Percentiles rank a stretch among this genome's conserved stretches.
Conservation (phyloP, 92 coral and sea anemone species). For the Phenganax stokvisi region DNA sequence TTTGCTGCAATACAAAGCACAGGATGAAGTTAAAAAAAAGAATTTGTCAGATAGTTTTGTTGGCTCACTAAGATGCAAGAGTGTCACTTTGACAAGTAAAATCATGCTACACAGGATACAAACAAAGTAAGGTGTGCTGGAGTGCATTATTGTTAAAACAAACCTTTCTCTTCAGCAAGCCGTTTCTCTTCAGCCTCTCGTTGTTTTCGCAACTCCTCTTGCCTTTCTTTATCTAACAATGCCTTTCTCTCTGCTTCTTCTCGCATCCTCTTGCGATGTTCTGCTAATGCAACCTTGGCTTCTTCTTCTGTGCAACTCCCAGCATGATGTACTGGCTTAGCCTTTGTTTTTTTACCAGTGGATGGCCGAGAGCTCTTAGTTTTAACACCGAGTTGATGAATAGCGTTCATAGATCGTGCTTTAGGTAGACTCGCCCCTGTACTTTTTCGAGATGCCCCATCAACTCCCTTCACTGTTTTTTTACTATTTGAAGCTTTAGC, state of each 20-base stretch:
- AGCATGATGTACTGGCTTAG: constrained; percentile 76
- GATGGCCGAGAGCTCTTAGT: constrained; percentile 37
- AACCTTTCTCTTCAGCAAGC: constrained; percentile 70
- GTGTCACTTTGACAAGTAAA: no score
- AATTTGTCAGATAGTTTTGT: no score
- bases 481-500: neutral
- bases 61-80: no score
- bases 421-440: constrained; percentile 45
- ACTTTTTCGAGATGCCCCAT: neutral
- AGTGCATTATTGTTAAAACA: neutral
- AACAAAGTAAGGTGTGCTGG: no score
- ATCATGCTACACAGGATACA: no score
- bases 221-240: constrained; percentile 73
- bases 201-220: constrained; percentile 70
- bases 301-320: constrained; percentile 77
- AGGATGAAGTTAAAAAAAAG: no score
- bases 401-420: constrained; percentile 88
- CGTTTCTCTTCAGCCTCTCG: constrained; percentile 86
- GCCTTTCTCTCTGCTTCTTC: constrained; percentile 98
- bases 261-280: constrained; percentile 80
- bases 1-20: constrained; percentile 38
- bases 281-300: constrained; percentile 89
- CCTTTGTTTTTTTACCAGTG: constrained; percentile 48
- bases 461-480: neutral
- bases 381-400: constrained; percentile 55